phyloP scores from a whole-genome alignment of 92 coral and sea anemone genomes.

The Bergia puertoricense region DNA sequence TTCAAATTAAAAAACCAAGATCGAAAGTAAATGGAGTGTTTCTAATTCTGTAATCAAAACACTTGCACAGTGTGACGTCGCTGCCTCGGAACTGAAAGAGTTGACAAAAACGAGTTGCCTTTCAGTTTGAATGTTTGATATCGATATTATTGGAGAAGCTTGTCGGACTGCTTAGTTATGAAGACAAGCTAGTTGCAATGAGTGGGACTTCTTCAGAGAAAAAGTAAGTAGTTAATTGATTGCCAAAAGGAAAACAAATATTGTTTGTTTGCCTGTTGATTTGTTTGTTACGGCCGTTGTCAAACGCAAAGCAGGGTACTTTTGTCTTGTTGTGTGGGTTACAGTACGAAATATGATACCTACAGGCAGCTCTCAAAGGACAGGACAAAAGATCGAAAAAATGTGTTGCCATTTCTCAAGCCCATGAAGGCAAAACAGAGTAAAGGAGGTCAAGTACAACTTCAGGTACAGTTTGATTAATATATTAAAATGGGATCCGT shows the following conservation, averaged over 20 bases:
- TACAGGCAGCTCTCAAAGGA: constrained; percentile 49
- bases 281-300: not conserved
- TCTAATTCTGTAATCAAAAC: not conserved
- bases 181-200: constrained; percentile 30
- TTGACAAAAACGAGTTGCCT: not conserved
- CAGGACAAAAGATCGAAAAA: constrained; percentile 70
- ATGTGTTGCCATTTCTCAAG: constrained; percentile 72
- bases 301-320: not conserved
- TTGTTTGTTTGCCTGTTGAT: not conserved
- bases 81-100: not conserved
- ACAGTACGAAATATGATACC: not conserved
- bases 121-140: not conserved
- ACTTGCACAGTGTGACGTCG: constrained; percentile 28
- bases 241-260: constrained; percentile 10
- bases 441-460: constrained; percentile 18
- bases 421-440: constrained; percentile 75
- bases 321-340: constrained; percentile 3
- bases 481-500: not conserved
- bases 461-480: constrained; percentile 16
- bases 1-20: not conserved
- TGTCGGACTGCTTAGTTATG: not conserved
- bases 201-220: constrained; percentile 72
- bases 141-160: not conserved
- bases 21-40: not conserved
- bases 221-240: constrained; percentile 57